Evolutionary conservation across 2,797 vertebrate genomes (phyloP), one percentile per base, ranked within the genome.

Genomic region (Eremophila alpestris): DNA sequence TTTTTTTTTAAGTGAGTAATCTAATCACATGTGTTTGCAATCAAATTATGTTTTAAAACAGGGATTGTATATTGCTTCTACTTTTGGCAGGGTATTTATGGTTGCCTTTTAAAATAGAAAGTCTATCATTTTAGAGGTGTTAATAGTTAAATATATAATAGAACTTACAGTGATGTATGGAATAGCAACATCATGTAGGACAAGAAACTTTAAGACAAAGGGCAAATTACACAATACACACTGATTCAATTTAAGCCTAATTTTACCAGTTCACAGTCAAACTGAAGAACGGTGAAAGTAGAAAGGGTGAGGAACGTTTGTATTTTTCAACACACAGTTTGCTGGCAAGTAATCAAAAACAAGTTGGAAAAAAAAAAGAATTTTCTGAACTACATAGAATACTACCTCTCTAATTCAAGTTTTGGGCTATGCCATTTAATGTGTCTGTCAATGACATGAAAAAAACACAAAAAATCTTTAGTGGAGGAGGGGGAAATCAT

Each of bases 1-100:
- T 58, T 82, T 89, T 36, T 65, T 24, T 74, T n/a, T 18, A n/a
- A 67, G 38, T 88, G 86, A 95, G 41, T 94, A 96, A 90, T 86
- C 18, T 40, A 68, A 87, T 91, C 73, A 85, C 68, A 70, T 18
- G 36, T 74, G 65, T 90, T 94, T 82, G 46, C 30, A 59, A 46
- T 75, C 76, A 70, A 51, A 38, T 9, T 12, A 60, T 63, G 12
- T 10, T 83, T 92, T 68, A 89, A 93, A 93, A 93, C 75, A 89
- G 78, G 30, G 16, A 54, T 51, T 68, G 38, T 80, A n/a, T 80
- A 49, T 67, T 89, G 34, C 32, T 77, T 46, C 27, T 87, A 40
- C 64, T 75, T 91, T 74, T 67, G n/a, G 24, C 34, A 32, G 36
- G 32, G 30, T 64, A 83, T 90, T 85, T 87, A 67, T 38, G 54